These are phyloP conservation scores for Melanotaenia duboulayi DNA, from an alignment of 2,113 vertebrate species.

Conservation along the genomic window DNA sequence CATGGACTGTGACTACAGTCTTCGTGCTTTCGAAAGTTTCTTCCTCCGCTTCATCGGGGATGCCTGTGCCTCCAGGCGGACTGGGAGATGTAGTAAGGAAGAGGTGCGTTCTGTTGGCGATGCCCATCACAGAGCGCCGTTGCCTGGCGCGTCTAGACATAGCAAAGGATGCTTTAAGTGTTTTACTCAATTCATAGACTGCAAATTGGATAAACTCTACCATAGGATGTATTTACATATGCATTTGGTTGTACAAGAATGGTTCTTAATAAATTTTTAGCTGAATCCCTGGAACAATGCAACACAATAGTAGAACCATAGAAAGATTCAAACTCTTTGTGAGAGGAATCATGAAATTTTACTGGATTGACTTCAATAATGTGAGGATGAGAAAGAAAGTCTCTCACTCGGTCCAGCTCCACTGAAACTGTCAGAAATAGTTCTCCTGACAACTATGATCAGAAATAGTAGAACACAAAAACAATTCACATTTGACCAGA, in stretches of 20 bases:
- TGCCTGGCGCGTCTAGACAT: slow-evolving; percentile 83
- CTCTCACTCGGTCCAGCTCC: background rate
- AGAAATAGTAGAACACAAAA: background rate
- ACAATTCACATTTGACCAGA: background rate
- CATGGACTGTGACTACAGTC: slow-evolving; percentile 82
- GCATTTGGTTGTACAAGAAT: background rate
- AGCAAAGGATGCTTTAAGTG: background rate
- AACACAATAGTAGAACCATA: background rate
- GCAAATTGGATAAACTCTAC: background rate
- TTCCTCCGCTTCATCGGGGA: slow-evolving; percentile 50
- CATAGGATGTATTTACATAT: background rate
- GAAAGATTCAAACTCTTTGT: background rate
- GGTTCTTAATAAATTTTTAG: background rate
- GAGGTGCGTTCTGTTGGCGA: slow-evolving; percentile 81
- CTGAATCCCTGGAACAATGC: background rate
- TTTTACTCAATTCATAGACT: background rate
- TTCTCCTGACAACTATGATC: background rate
- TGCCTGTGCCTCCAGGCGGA: slow-evolving; percentile 57
- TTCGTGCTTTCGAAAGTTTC: slow-evolving; percentile 80
- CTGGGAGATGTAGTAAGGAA: slow-evolving; percentile 68
- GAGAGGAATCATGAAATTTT: no score
- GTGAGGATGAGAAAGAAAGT: background rate
- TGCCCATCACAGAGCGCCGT: slow-evolving; percentile 84
- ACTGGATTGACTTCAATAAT: no score
- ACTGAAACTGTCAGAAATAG: no score